phyloP scores from a whole-genome alignment of 2,797 vertebrate species.

The Vultur gryphus region DNA sequence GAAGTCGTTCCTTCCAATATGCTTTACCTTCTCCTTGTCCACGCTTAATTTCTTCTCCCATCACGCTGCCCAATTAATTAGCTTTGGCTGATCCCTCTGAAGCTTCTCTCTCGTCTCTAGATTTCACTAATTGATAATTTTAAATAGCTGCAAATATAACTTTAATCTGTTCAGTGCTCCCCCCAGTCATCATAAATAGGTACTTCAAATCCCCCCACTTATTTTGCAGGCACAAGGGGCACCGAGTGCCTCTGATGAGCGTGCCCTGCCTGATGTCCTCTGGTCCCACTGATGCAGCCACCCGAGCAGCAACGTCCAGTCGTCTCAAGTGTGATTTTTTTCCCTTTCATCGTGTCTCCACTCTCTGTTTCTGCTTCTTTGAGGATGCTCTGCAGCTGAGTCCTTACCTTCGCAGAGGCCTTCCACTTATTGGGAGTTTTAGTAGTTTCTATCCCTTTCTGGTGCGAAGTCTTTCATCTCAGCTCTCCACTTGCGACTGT shows the following conservation, averaged over 20 bases:
- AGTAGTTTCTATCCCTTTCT: not conserved
- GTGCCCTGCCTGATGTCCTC: not conserved
- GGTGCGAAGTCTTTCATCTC: not conserved
- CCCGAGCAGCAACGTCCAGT: not conserved
- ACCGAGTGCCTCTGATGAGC: not conserved
- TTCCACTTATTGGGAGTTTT: not conserved
- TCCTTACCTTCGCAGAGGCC: not conserved
- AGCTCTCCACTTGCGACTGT: not conserved
- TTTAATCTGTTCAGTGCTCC: not conserved
- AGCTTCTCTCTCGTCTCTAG: not conserved
- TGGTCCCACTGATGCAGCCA: not conserved
- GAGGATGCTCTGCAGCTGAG: not conserved
- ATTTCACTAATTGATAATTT: constrained; percentile 7
- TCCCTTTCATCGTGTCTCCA: not conserved
- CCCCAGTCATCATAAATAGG: not conserved
- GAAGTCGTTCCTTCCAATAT: constrained; percentile 31
- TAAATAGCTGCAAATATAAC: constrained; percentile 17
- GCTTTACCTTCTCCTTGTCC: constrained; percentile 39
- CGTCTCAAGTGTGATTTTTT: not conserved
- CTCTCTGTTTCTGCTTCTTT: not conserved
- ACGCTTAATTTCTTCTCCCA: constrained; percentile 37
- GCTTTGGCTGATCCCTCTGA: constrained; percentile 14
- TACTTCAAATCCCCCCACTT: not conserved
- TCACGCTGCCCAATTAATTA: constrained; percentile 33
- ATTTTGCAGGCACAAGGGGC: rapidly evolving